Evolutionary conservation across 2,113 vertebrate species (phyloP).

Genomic region (Megalops atlanticus): DNA sequence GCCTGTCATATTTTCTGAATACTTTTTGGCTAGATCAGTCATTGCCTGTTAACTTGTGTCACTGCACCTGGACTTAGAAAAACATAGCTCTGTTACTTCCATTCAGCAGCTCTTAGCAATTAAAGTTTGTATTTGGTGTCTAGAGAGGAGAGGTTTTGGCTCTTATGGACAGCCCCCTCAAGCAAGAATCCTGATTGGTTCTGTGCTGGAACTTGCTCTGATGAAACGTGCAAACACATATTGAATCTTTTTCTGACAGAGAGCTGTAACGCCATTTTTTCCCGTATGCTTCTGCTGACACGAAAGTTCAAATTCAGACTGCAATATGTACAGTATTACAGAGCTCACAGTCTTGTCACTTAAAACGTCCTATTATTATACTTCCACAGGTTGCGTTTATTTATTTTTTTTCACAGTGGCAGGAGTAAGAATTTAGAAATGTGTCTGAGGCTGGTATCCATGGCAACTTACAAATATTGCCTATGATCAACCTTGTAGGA

Average conservation of each 20-base stretch:
- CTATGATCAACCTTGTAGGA: not conserved
- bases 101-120: not conserved
- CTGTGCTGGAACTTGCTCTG: conserved; percentile 45
- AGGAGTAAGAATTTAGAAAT: not conserved
- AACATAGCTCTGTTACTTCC: not conserved
- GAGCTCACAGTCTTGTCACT: not conserved
- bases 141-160: conserved; percentile 52
- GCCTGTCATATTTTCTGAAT: conserved; percentile 63
- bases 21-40: conserved; percentile 53
- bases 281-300: not conserved
- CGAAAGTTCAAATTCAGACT: not conserved
- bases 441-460: conserved; percentile 8
- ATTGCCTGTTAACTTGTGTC: conserved; percentile 52
- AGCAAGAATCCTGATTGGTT: conserved; percentile 43
- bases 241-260: conserved; percentile 19
- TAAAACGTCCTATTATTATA: not conserved
- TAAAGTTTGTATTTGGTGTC: conserved; percentile 32
- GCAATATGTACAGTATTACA: not conserved
- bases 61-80: not conserved
- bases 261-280: conserved; percentile 15
- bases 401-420: not conserved
- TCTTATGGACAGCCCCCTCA: conserved; percentile 37
- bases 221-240: conserved; percentile 32
- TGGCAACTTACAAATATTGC: conserved; percentile 6
- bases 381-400: not conserved